Evolutionary conservation across 1,140 invertebrate species (phyloP), one percentile per base, ranked within the genome.

Genomic region (Hyles vespertilio): DNA sequence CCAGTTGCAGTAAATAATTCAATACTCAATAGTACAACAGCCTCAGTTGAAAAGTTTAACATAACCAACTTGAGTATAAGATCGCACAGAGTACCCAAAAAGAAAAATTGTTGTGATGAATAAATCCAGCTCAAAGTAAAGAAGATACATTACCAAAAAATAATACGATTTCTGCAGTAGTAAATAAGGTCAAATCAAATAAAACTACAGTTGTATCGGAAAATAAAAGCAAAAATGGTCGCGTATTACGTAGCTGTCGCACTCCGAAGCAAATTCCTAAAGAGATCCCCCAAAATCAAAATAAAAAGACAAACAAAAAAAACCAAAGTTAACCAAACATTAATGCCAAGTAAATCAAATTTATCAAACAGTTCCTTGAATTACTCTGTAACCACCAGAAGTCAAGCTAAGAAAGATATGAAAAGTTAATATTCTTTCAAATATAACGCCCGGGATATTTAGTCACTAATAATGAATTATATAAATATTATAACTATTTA

Each of bases 81-180:
- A 53, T 59, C 61, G 11, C 61, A 63, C 48, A 57, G 61, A 43
- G 34, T n/a, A 6, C n/a, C 43, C 7, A 63, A 52, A 22, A 63
- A 59, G 52, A 59, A 47, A 7, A 52, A 51, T 34, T 56, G 49
- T 32, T 51, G 12, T 5, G 48, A 52, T 32, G 48, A 63, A 50
- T 1, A 40, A 11, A 4, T 36, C 34, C 7, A 47, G 10, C 46
- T 33, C 34, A 59, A 49, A 49, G 4, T 12, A 54, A 32, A 32
- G 5, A 32, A 51, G 11, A 43, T 32, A 7, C 36, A 32, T 9
- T 22, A 2, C 22, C 10, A 51, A 58, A 33, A 2, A 32, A 6
- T 12, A 51, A 22, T 50, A 5, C 8, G 22, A 8, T 5, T 40
- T 8, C 36, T 40, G 8, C 36, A 40, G 4, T 40, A 5, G 36